These are phyloP conservation scores for Caranx ignobilis DNA, from an alignment of 2,113 vertebrate genomes.

Conservation along the genomic window DNA sequence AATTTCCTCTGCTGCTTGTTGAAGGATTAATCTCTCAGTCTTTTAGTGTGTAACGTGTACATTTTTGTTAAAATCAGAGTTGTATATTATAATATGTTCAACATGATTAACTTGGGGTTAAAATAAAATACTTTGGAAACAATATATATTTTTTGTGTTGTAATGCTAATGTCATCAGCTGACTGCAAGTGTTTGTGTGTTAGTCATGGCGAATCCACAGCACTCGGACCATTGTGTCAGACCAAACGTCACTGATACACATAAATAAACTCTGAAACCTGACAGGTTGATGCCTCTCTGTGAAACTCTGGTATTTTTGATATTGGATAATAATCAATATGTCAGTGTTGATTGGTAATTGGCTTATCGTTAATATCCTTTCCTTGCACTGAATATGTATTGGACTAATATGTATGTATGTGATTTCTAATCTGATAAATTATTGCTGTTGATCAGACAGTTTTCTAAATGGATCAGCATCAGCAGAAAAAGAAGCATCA, in stretches of 20 bases:
- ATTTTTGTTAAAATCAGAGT: conserved; percentile 42
- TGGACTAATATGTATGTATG: no score
- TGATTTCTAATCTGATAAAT: no score
- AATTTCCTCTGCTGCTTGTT: conserved; percentile 37
- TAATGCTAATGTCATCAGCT: background rate
- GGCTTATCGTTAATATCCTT: no score
- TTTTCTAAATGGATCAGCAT: background rate
- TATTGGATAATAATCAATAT: no score
- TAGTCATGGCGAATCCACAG: background rate
- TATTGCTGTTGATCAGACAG: no score
- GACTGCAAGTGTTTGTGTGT: background rate
- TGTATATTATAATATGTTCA: conserved; percentile 32
- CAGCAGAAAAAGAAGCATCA: background rate
- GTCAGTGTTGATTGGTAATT: no score
- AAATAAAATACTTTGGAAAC: conserved; percentile 40
- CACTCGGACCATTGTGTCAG: background rate
- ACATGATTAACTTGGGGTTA: conserved; percentile 20
- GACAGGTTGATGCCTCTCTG: no score
- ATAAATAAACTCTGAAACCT: background rate
- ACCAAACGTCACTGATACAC: no score
- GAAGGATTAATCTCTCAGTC: conserved; percentile 42
- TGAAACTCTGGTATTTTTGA: no score
- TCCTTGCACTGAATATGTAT: no score
- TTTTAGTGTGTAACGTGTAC: conserved; percentile 28
- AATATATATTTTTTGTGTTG: conserved; percentile 9